Conservation (phyloP, 2,888 invertebrate genomes). For the Oasisia sp. region DNA sequence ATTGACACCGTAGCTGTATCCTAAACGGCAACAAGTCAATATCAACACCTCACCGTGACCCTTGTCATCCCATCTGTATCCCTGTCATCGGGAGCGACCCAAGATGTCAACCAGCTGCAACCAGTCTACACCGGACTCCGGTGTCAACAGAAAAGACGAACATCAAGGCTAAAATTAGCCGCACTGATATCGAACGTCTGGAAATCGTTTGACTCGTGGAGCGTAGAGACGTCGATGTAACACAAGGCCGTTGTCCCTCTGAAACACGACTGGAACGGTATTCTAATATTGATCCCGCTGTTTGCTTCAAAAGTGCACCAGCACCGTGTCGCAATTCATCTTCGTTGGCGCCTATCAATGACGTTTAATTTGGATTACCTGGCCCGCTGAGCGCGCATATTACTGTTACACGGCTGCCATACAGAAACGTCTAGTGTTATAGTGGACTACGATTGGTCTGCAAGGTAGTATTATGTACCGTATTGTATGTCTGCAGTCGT, state of each 20-base stretch:
- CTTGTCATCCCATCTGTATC: neutral
- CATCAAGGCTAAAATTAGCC: neutral
- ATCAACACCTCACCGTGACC: too few species aligned
- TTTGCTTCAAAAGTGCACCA: neutral
- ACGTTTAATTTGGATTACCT: neutral
- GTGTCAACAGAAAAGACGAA: neutral
- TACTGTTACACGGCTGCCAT: too few species aligned
- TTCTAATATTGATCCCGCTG: neutral
- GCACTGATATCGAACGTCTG: neutral
- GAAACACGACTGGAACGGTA: neutral
- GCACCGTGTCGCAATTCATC: neutral
- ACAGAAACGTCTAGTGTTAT: too few species aligned
- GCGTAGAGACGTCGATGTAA: neutral
- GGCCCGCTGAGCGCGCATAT: too few species aligned
- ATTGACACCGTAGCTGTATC: neutral
- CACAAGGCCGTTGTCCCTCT: neutral
- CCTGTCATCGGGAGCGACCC: neutral
- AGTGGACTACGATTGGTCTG: too few species aligned
- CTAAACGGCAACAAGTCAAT: neutral
- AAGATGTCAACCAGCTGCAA: neutral
- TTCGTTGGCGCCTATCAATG: neutral
- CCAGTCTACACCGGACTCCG: neutral
- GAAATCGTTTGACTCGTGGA: neutral
- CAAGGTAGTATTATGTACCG: too few species aligned
- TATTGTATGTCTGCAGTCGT: too few species aligned